Evolutionary conservation across 2,888 invertebrate genomes (phyloP).

Genomic region (Vesta saturnalis): DNA sequence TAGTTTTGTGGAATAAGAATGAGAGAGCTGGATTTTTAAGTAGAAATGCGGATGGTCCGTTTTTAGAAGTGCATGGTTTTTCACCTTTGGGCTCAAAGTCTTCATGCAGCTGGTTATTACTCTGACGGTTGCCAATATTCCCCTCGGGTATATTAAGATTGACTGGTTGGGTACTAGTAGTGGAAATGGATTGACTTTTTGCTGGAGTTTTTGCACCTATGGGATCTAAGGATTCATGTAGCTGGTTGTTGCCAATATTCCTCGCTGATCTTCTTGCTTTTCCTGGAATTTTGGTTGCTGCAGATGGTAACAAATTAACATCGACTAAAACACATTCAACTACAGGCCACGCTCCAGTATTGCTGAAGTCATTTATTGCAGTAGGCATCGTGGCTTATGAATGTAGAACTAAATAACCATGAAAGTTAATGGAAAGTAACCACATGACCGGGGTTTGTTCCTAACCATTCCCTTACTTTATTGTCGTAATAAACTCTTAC

Average conservation of each 20-base stretch:
- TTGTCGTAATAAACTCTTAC: background rate
- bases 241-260: background rate
- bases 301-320: slow-evolving; percentile 7
- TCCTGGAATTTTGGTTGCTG: background rate
- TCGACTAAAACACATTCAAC: slow-evolving; percentile 2
- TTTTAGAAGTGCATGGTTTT: too few species aligned
- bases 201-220: background rate
- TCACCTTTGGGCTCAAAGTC: too few species aligned
- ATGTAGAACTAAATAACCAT: slow-evolving; percentile 16
- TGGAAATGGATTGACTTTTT: background rate
- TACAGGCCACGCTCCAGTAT: too few species aligned
- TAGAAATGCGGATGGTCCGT: too few species aligned
- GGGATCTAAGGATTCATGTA: background rate
- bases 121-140: background rate
- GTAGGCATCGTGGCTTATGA: slow-evolving; percentile 9
- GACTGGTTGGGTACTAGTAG: background rate
- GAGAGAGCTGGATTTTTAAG: too few species aligned
- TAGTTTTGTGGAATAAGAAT: too few species aligned
- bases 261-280: background rate
- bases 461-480: slow-evolving; percentile 10
- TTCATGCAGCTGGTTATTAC: too few species aligned
- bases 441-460: slow-evolving; percentile 21
- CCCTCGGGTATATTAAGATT: background rate
- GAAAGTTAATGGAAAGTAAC: slow-evolving; percentile 19
- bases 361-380: slow-evolving; percentile 13